A percentile compares a stretch with the other conserved stretches of the same genome.
Evolutionary conservation across 2,113 vertebrate genomes (phyloP).

Genomic region (Theristicus caerulescens): DNA sequence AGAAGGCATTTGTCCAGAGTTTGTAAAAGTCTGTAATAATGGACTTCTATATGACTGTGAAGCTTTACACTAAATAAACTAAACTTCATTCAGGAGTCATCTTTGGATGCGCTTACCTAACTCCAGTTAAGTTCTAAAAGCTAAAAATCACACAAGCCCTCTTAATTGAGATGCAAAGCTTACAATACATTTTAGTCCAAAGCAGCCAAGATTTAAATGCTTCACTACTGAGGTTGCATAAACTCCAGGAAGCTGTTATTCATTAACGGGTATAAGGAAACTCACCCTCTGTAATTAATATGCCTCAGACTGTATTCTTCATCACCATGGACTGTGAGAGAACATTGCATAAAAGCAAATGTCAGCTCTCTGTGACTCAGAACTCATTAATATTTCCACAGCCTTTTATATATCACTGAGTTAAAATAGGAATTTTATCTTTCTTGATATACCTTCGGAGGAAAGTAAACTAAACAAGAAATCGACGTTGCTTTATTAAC

Average conservation of each 20-base stretch:
- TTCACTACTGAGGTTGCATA: not conserved
- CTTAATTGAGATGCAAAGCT: not conserved
- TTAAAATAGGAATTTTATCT: not conserved
- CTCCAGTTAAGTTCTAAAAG: not conserved
- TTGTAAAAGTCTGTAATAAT: not conserved
- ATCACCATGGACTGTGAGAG: not conserved
- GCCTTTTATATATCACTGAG: not conserved
- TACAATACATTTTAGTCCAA: not conserved
- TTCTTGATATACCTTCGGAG: not conserved
- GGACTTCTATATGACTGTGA: not conserved
- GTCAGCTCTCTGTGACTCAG: conserved; percentile 7
- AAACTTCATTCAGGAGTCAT: not conserved
- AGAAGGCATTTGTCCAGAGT: not conserved
- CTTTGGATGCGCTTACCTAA: not conserved
- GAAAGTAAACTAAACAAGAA: not conserved
- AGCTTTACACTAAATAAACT: not conserved
- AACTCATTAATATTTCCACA: conserved; percentile 8
- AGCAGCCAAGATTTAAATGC: not conserved
- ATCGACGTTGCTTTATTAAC: not conserved
- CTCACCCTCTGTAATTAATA: not conserved
- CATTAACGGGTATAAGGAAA: not conserved
- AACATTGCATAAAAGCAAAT: conserved; percentile 19
- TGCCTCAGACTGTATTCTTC: not conserved
- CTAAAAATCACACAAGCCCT: not conserved
- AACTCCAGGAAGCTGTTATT: conserved; percentile 1